A percentile compares a stretch with the other conserved stretches of the same genome.
Evolutionary conservation across 2,797 vertebrate genomes (phyloP).

Genomic region (Poecilia gillii): DNA sequence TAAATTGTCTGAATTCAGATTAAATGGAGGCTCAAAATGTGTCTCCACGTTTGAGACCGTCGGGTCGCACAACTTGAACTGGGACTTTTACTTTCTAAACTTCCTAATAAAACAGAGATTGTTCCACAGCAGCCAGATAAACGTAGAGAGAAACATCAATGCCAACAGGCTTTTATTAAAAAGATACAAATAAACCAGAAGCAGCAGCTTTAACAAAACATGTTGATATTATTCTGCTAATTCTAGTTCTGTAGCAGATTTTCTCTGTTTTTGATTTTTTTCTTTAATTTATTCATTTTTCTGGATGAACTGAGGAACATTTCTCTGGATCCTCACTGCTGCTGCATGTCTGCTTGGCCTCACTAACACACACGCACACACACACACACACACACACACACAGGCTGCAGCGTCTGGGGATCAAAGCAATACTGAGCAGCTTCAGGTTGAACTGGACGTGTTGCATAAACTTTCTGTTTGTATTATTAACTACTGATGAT

Average conservation of each 20-base stretch:
- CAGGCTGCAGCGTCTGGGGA: constrained; percentile 43
- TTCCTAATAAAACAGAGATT: neutral
- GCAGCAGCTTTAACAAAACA: neutral
- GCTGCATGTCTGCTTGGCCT: constrained; percentile 75
- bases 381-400: neutral
- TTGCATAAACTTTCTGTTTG: constrained; percentile 39
- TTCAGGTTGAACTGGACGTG: constrained; percentile 46
- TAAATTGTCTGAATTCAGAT: neutral
- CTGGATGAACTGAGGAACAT: constrained; percentile 38
- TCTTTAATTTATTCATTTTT: neutral
- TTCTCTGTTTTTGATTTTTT: neutral
- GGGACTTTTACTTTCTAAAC: neutral
- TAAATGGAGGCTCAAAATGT: neutral
- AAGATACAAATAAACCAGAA: neutral
- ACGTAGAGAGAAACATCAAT: no score
- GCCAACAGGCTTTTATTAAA: neutral
- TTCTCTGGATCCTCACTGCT: constrained; percentile 52
- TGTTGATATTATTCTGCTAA: neutral
- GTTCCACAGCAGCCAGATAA: neutral
- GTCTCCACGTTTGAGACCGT: no score
- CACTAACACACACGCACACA: constrained; percentile 49
- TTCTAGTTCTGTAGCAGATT: constrained; percentile 51
- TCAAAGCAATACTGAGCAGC: constrained; percentile 75
- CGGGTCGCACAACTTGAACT: neutral
- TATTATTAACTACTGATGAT: constrained; percentile 42